A percentile compares a stretch with the other conserved stretches of the same genome.
Evolutionary conservation across 2,113 vertebrate species (phyloP).

Genomic region (Dolichallabes microphthalmus): DNA sequence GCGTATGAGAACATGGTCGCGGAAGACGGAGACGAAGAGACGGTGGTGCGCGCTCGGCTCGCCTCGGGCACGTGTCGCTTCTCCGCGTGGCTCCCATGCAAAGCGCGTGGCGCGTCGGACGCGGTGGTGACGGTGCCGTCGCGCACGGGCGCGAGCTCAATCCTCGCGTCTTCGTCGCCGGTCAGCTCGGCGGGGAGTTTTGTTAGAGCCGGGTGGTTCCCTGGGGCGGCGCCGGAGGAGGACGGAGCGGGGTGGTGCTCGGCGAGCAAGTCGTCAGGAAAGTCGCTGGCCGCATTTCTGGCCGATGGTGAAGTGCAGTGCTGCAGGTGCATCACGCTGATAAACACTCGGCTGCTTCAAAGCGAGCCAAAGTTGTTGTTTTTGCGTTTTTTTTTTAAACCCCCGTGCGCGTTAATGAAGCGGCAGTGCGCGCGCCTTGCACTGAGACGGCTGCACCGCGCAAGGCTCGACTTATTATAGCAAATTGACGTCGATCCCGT

Average conservation of each 20-base stretch:
- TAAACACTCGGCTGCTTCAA: neutral
- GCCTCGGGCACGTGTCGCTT: slow-evolving; percentile 81
- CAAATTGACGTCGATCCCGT: slow-evolving; percentile 32
- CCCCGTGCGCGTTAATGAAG: slow-evolving; percentile 4
- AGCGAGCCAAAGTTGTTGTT: slow-evolving; percentile 47
- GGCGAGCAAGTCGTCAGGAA: slow-evolving; percentile 78
- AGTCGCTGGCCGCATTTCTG: slow-evolving; percentile 83
- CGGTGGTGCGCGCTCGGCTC: slow-evolving; percentile 77
- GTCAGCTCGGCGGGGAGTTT: slow-evolving; percentile 83
- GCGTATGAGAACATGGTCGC: slow-evolving; percentile 98
- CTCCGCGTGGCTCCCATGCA: slow-evolving; percentile 84
- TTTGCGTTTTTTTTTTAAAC: neutral
- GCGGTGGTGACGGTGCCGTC: slow-evolving; percentile 80
- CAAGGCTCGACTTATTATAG: slow-evolving; percentile 28
- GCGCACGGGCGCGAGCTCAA: slow-evolving; percentile 75
- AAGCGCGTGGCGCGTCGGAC: slow-evolving; percentile 83
- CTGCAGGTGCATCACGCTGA: slow-evolving; percentile 84
- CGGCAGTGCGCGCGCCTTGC: neutral
- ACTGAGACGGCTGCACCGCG: neutral
- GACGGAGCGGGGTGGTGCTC: slow-evolving; percentile 80
- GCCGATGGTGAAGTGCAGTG: slow-evolving; percentile 82
- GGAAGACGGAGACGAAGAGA: slow-evolving; percentile 82
- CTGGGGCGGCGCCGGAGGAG: slow-evolving; percentile 82
- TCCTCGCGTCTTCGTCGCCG: slow-evolving; percentile 82
- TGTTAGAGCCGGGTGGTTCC: slow-evolving; percentile 85